phyloP scores from a whole-genome alignment of 1,140 invertebrate genomes.

The Xylocopa sonorina region DNA sequence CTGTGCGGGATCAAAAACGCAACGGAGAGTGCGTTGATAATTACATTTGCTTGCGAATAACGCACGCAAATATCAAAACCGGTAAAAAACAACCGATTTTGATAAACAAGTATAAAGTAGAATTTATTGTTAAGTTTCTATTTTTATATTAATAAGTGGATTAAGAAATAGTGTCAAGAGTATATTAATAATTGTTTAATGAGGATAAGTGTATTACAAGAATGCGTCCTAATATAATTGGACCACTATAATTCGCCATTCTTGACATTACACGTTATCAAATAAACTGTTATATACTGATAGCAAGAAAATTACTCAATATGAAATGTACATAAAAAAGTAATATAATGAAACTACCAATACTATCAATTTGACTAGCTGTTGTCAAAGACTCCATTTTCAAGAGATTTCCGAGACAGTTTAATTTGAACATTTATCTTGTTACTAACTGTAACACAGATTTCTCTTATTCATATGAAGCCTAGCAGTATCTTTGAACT shows the following conservation, averaged over 20 bases:
- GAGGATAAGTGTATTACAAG: constrained; percentile 20
- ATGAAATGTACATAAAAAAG: constrained; percentile 11
- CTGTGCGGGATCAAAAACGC: neutral
- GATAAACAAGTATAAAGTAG: too few relatives aligned
- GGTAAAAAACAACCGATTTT: neutral
- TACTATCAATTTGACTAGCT: constrained; percentile 26
- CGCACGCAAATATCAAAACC: too few relatives aligned
- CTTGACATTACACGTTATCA: constrained; percentile 17
- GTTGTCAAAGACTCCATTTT: neutral
- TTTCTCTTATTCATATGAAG: constrained; percentile 58
- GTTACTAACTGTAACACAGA: neutral
- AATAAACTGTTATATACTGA: constrained; percentile 6
- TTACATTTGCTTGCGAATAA: neutral
- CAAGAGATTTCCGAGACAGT: neutral
- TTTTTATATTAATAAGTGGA: too few relatives aligned
- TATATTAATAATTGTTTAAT: constrained; percentile 20
- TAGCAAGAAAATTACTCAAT: constrained; percentile 11
- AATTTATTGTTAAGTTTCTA: too few relatives aligned
- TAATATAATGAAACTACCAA: neutral
- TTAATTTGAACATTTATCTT: neutral
- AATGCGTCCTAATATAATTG: neutral
- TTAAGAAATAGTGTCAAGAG: neutral
- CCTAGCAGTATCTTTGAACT: constrained; percentile 84
- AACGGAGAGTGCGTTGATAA: neutral
- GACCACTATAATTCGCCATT: constrained; percentile 7